Base-by-base conservation (phyloP, 2,888 invertebrate species). In the Acronicta leporina region DNA sequence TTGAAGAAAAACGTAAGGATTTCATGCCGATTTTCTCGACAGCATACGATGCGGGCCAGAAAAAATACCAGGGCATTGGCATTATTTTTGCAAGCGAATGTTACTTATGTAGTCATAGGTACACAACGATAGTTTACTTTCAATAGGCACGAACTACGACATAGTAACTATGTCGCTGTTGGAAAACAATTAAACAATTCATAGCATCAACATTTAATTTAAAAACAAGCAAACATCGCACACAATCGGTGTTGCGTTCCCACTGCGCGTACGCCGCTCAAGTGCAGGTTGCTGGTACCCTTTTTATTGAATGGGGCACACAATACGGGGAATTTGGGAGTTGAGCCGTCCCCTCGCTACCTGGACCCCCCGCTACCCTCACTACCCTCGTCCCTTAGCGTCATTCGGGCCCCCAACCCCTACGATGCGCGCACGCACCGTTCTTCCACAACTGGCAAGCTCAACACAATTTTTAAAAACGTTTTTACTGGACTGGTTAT, bases 381-480 rank as follows among this genome's bases (percentile, higher is more conserved):
- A 49, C 59, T 52, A 63, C 65, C 75, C 73, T 68, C 69, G 74
- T 73, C 68, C 55, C 67, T 69, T 71, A 71, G 51, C 84, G 81
- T 84, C 87, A 83, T 81, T 88, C 73, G 81, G 79, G 83, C 87
- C 85, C 75, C 82, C 83, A 84, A 84, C 88, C 87, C 84, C 84
- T 77, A 87, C 79, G 77, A 88, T 90, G 91, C 90, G 91, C 83
- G 77, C 75, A 83, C 90, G 92, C 87, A 86, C 75, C 68, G 63
- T 63, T 49, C 71, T 63, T 74, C 74, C 69, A 63, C 60, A 67
- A 38, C 30, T 50, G 51, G 55, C 53, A 44, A 51, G 41, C 54
- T 67, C 60, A 38, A 58, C 41, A 70, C 40, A 58, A 56, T 54
- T 68, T 60, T 74, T 67, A 63, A 48, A 52, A 60, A 66, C 60